Base-by-base conservation (phyloP, 1,140 invertebrate genomes). In the Caenorhabditis tropicalis region DNA sequence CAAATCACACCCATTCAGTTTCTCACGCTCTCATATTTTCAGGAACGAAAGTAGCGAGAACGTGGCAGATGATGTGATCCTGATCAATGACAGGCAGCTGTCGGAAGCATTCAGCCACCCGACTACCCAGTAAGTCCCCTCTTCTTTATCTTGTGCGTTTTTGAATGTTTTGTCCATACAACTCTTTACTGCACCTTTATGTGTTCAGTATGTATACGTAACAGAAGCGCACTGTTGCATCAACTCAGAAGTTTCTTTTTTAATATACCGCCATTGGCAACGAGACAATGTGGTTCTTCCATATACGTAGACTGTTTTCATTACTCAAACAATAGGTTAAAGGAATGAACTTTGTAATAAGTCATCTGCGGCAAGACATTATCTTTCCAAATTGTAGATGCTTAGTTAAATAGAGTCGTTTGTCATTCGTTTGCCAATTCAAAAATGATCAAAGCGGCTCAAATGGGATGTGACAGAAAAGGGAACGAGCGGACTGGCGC, bases 371-470 rank as follows among this genome's bases (percentile, higher is more conserved):
- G 15, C 39, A 27, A 51, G 49, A n/a, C 49, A 16, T 51, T 51
- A 12, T 15, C 15, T 9, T 56, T 56, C 65, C 27, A 21, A 74
- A 74, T 74, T 46, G 65, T 56, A 43, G 6, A 65, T 16, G 29
- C 7, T 46, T 74, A 74, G 10, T 10, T 24, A 24, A 74, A 31
- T n/a, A 43, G 65, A 43, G 65, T 46, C n/a, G 58, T 33, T 33
- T 46, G 36, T 74, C 65, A 43, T 74, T 43, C 21, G 21, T 74
- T 19, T 43, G 21, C n/a, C 53, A 39, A 43, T 74, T 74, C 21
- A 43, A 74, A 74, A 74, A 74, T 74, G 65, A 74, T 74, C 65
- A 74, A 74, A 74, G 65, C 65, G 65, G 65, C 65, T 74, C 65
- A 74, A 74, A 74, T 74, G 65, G 43, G 65, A 74, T 74, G 65